Evolutionary conservation across 1,140 invertebrate species (phyloP), one percentile per base, ranked within the genome.

Genomic region (Anastatus disparis): DNA sequence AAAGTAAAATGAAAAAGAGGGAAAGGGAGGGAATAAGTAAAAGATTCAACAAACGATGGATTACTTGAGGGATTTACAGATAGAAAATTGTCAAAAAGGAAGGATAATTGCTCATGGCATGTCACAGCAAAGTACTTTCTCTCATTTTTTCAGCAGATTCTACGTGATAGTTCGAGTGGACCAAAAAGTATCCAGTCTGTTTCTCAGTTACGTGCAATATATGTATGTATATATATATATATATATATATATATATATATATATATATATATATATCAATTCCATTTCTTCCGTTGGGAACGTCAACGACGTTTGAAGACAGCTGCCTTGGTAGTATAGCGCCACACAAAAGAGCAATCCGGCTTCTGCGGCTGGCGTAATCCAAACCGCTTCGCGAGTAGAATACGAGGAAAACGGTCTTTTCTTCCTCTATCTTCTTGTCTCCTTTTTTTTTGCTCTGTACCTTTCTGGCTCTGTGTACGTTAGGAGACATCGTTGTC

Each of bases 111-210:
- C 27, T 50, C 42, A 20, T 9, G 38, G 26, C 22, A 29, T 22
- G 42, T 46, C 27, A 17, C 9, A 10, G 44, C 44, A 63, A n/a
- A n/a, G n/a, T n/a, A n/a, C n/a, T n/a, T n/a, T n/a, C n/a, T n/a
- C n/a, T n/a, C n/a, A n/a, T n/a, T n/a, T n/a, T n/a, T 63, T 63
- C 52, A 64, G 22, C 29, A 64, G 52, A 52, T 64, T 64, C 61
- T n/a, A 24, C 13, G 29, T 8, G 31, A 35, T 10, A 35, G 31
- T 35, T n/a, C 31, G 31, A 35, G 31, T 4, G 10, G 31, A 35
- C 31, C 31, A 10, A 35, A 10, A 6, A 6, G 10, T 35, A 35
- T 10, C 31, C 31, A 35, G 31, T 6, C 31, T n/a, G n/a, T n/a
- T 48, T 48, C 46, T 8, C 46, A 48, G 46, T 20, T 2, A 35